phyloP scores from a whole-genome alignment of 2,797 vertebrate species.

The Telmatherina bonti region DNA sequence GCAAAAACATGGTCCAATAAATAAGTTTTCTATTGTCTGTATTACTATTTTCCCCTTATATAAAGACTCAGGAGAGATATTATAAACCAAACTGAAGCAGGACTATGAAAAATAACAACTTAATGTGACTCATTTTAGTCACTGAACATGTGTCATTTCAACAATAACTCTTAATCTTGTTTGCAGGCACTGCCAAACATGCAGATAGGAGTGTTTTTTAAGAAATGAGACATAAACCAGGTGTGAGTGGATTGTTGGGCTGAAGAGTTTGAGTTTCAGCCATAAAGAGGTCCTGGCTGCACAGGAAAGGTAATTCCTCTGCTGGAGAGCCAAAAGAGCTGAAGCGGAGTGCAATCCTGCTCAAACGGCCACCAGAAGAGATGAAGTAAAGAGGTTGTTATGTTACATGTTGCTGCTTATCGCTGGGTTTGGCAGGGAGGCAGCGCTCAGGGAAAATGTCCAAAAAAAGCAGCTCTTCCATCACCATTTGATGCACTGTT shows the following conservation, averaged over 20 bases:
- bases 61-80: not conserved
- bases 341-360: conserved; percentile 10
- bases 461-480: not conserved
- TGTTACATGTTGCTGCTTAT: not conserved
- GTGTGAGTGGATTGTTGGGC: not conserved
- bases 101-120: not conserved
- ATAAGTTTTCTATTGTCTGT: not conserved
- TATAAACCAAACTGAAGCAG: not conserved
- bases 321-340: conserved; percentile 3
- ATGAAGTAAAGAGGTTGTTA: conserved; percentile 11
- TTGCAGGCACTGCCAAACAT: not conserved
- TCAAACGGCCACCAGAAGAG: conserved; percentile 19
- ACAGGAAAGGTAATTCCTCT: conserved; percentile 32
- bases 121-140: too few species aligned
- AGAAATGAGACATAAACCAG: not conserved
- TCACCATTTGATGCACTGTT: not conserved
- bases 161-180: not conserved
- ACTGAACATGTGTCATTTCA: not conserved
- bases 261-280: not conserved
- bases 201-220: not conserved
- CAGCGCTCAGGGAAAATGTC: not conserved
- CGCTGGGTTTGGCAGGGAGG: not conserved
- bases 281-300: conserved; percentile 14
- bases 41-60: not conserved
- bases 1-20: not conserved